Evolutionary conservation across 2,888 invertebrate species (phyloP).

Genomic region (Serrognathus titanus): DNA sequence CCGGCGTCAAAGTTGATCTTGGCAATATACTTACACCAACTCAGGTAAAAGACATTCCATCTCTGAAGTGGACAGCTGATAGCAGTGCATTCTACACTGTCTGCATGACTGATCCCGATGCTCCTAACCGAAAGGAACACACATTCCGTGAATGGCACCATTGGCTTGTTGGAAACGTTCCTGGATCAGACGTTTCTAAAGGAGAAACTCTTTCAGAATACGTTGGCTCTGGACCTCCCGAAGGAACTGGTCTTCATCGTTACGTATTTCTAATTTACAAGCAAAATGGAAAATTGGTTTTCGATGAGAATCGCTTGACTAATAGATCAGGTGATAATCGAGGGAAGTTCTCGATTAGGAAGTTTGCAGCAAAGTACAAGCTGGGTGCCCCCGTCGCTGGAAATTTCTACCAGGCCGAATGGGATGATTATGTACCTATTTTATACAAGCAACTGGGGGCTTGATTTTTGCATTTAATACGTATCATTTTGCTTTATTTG

Average conservation of each 20-base stretch:
- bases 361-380: conserved; percentile 77
- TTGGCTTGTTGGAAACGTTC: conserved; percentile 87
- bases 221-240: conserved; percentile 81
- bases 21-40: conserved; percentile 71
- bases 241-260: conserved; percentile 64
- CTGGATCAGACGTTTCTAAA: conserved; percentile 62
- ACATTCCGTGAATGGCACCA: conserved; percentile 85
- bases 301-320: conserved; percentile 29
- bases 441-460: conserved; percentile 77
- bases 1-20: conserved; percentile 49
- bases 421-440: conserved; percentile 83
- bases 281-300: conserved; percentile 39
- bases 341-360: conserved; percentile 63
- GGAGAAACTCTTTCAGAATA: conserved; percentile 78
- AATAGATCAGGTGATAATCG: conserved; percentile 51
- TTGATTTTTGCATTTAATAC: conserved; percentile 34
- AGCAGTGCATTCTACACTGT: conserved; percentile 53
- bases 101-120: conserved; percentile 79
- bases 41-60: conserved; percentile 64
- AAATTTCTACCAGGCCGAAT: conserved; percentile 84
- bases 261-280: conserved; percentile 63
- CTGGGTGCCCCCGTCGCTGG: conserved; percentile 80
- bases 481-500: too few species aligned
- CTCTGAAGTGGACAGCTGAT: conserved; percentile 52
- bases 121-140: conserved; percentile 76